Conservation (phyloP, 2,113 vertebrate genomes). For the Procavia capensis region DNA sequence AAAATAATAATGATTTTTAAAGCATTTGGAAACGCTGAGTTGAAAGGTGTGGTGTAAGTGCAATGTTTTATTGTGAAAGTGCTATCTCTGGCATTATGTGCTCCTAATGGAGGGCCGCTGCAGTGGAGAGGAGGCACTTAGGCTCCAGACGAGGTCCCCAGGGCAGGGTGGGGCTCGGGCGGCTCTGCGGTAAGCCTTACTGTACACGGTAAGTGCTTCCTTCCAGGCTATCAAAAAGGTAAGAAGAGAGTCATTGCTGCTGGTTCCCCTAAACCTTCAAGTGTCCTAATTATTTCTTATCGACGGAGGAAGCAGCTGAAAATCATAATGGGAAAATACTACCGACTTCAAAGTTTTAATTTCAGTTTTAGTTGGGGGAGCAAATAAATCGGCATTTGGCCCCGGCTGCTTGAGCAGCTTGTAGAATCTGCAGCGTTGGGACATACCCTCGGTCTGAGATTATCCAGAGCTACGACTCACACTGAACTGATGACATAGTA, state of each 20-base stretch:
- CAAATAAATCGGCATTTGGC: neutral
- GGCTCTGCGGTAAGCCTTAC: slow-evolving; percentile 71
- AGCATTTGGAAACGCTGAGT: slow-evolving; percentile 82
- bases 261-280: slow-evolving; percentile 22
- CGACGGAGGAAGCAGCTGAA: slow-evolving; percentile 12
- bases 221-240: slow-evolving; percentile 65
- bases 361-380: neutral
- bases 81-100: slow-evolving; percentile 76
- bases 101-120: slow-evolving; percentile 75
- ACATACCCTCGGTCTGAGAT: slow-evolving; percentile 40
- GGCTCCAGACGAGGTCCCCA: slow-evolving; percentile 61
- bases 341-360: slow-evolving; percentile 1
- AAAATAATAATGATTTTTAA: slow-evolving; percentile 84
- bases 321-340: neutral
- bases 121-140: slow-evolving; percentile 82
- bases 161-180: slow-evolving; percentile 60
- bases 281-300: neutral
- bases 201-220: slow-evolving; percentile 56
- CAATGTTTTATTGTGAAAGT: slow-evolving; percentile 80
- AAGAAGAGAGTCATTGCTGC: slow-evolving; percentile 6
- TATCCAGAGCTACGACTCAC: slow-evolving; percentile 76
- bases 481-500: slow-evolving; percentile 70
- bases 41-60: slow-evolving; percentile 82
- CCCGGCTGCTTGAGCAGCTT: neutral
- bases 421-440: neutral